These are phyloP conservation scores for Elachura formosa DNA, from an alignment of 2,113 vertebrate species.

Conservation along the genomic window DNA sequence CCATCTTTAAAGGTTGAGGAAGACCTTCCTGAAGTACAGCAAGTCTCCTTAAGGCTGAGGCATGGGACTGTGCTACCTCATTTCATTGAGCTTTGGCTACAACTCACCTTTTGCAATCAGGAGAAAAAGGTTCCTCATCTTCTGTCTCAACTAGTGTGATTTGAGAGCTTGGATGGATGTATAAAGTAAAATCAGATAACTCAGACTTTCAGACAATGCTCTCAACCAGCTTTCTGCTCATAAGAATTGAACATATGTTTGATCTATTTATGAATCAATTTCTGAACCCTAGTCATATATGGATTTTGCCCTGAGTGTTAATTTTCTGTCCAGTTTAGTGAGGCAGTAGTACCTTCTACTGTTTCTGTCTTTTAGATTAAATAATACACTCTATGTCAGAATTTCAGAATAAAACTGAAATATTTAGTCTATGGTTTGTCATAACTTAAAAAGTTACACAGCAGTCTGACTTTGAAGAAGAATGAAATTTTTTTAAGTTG, in stretches of 20 bases:
- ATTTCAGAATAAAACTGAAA: not conserved
- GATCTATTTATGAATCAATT: not conserved
- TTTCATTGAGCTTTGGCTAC: not conserved
- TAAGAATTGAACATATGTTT: not conserved
- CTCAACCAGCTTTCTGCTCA: not conserved
- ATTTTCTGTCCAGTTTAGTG: not conserved
- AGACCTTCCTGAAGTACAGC: not conserved
- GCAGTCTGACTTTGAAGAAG: not conserved
- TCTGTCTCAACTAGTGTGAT: not conserved
- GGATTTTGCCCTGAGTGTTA: not conserved
- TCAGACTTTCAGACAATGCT: not conserved
- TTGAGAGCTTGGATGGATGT: not conserved
- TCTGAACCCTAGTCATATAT: not conserved
- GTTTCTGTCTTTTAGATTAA: not conserved
- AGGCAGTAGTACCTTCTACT: not conserved
- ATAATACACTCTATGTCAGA: not conserved
- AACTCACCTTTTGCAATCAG: not conserved
- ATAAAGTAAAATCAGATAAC: not conserved
- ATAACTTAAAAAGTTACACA: not conserved
- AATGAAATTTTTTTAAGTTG: not conserved
- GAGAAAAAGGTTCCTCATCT: not conserved
- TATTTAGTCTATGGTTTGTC: not conserved
- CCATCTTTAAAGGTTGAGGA: fast-evolving
- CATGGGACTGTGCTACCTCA: not conserved
- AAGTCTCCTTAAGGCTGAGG: not conserved